phyloP scores from a whole-genome alignment of 2,797 vertebrate species.

The Hippopotamyrus pictus region DNA sequence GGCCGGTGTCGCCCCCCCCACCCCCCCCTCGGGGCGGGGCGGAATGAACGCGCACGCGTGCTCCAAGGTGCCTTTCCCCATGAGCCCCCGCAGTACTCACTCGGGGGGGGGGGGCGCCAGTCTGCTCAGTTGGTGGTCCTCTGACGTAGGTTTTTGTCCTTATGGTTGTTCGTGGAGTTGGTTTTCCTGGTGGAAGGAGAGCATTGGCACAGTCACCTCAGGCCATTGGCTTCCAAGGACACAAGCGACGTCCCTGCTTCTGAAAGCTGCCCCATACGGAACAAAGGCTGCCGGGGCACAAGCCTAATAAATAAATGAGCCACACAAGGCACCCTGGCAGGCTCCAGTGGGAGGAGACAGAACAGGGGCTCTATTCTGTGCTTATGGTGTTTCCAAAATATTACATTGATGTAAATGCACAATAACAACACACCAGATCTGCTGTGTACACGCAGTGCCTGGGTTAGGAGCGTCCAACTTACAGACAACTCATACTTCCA shows the following conservation, averaged over 20 bases:
- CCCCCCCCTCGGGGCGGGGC: background rate
- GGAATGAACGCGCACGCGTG: background rate
- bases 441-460: background rate
- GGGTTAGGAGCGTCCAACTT: background rate
- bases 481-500: background rate
- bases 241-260: background rate
- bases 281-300: background rate
- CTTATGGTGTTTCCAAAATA: background rate
- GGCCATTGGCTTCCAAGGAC: background rate
- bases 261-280: background rate
- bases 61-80: background rate
- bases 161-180: constrained; percentile 99
- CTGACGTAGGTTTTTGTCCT: constrained; percentile 98
- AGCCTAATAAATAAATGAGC: background rate
- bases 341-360: background rate
- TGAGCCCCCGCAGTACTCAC: constrained; percentile 47
- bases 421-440: background rate
- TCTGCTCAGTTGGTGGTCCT: constrained; percentile 92
- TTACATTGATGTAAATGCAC: background rate
- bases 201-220: background rate
- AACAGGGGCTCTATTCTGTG: background rate
- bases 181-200: constrained; percentile 75
- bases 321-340: background rate
- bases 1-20: background rate
- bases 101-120: constrained; percentile 42